A percentile compares a stretch with the other conserved stretches of the same genome.
These are phyloP conservation scores for Trachelipus rathkii DNA, from an alignment of 1,140 invertebrate species.

Conservation along the genomic window DNA sequence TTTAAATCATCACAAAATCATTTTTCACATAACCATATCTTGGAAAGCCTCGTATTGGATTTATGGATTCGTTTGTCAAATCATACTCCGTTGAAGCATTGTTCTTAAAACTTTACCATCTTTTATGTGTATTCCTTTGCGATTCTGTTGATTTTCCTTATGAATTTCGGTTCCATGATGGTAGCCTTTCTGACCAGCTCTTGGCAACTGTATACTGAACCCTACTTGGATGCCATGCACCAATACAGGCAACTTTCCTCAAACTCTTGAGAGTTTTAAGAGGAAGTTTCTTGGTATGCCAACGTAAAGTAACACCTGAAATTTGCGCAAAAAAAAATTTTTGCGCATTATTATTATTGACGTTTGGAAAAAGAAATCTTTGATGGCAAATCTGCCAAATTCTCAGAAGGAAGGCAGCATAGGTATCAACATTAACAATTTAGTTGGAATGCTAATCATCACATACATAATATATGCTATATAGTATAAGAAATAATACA, in stretches of 20 bases:
- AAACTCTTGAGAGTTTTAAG: constrained; percentile 99
- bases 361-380: neutral
- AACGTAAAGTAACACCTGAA: constrained; percentile 95
- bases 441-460: constrained; percentile 57
- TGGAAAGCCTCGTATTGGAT: constrained; percentile 99
- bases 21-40: constrained; percentile 99
- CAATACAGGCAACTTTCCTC: constrained; percentile 99
- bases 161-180: constrained; percentile 99
- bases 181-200: constrained; percentile 99
- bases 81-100: constrained; percentile 98
- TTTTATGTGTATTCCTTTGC: constrained; percentile 85
- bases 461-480: constrained; percentile 39
- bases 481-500: neutral
- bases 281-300: constrained; percentile 99
- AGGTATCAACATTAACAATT: constrained; percentile 51
- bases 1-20: constrained; percentile 98
- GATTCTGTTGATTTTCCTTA: constrained; percentile 99
- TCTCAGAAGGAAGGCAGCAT: constrained; percentile 73
- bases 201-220: constrained; percentile 97
- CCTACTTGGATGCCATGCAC: constrained; percentile 99
- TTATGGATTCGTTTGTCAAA: constrained; percentile 96
- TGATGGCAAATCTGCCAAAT: neutral
- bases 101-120: constrained; percentile 96
- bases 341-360: neutral
- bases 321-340: too few relatives aligned